These are phyloP conservation scores for Mythimna loreyi DNA, from an alignment of 2,888 invertebrate genomes.

Conservation along the genomic window DNA sequence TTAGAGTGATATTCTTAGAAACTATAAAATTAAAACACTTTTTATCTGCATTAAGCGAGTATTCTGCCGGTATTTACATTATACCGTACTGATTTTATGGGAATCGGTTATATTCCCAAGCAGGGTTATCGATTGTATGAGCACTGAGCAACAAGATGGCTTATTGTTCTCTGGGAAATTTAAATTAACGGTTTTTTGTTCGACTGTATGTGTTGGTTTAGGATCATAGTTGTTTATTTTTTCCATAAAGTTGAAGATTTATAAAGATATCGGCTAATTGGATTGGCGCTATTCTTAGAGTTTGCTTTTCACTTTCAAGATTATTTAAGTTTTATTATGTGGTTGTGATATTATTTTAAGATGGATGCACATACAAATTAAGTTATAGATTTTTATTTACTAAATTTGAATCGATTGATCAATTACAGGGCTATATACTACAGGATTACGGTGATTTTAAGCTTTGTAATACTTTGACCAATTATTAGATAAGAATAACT, in stretches of 20 bases:
- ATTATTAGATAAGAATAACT: too few relatives aligned
- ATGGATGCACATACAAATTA: too few relatives aligned
- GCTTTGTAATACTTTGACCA: too few relatives aligned
- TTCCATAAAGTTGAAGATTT: conserved; percentile 24
- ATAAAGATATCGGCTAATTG: conserved; percentile 42
- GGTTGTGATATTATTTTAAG: neutral
- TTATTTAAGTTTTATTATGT: neutral
- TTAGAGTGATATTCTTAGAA: neutral
- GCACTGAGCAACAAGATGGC: conserved; percentile 19
- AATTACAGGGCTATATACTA: too few relatives aligned
- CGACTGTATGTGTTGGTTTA: conserved; percentile 19
- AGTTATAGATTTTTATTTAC: neutral
- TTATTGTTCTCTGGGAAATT: conserved; percentile 53
- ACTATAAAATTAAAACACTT: neutral
- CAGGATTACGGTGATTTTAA: neutral
- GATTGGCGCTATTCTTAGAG: conserved; percentile 23
- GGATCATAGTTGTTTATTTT: conserved; percentile 28
- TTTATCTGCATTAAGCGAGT: neutral
- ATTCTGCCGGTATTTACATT: conserved; percentile 18
- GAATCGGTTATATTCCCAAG: conserved; percentile 48
- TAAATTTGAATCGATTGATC: neutral
- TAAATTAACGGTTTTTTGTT: conserved; percentile 44
- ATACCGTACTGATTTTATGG: conserved; percentile 29
- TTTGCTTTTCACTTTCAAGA: conserved; percentile 48
- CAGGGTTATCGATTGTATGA: conserved; percentile 54